Percentiles rank a stretch among this genome's conserved stretches.
These are phyloP conservation scores for Perccottus glenii DNA, from an alignment of 2,113 vertebrate species.

Conservation along the genomic window DNA sequence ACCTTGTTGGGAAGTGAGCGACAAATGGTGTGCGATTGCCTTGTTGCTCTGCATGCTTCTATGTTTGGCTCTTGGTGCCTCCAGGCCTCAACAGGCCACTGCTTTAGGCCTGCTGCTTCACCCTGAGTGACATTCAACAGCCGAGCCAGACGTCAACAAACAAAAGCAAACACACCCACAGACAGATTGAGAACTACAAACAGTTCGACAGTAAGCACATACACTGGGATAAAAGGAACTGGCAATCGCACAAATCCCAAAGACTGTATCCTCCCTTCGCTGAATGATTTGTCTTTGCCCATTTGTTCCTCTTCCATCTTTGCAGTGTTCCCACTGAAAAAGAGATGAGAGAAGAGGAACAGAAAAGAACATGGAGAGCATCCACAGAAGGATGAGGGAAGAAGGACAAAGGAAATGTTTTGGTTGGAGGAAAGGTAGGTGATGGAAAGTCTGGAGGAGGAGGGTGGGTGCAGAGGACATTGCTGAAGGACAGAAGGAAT, in stretches of 20 bases:
- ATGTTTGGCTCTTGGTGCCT: slow-evolving; percentile 47
- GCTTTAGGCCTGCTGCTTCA: slow-evolving; percentile 46
- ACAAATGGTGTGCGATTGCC: slow-evolving; percentile 48
- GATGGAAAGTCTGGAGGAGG: slow-evolving; percentile 5
- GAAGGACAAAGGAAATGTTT: neutral
- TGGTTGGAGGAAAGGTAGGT: neutral
- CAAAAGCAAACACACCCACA: slow-evolving; percentile 35
- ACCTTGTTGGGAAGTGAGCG: slow-evolving; percentile 38
- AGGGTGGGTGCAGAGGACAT: slow-evolving; percentile 13
- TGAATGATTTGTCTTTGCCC: slow-evolving; percentile 15
- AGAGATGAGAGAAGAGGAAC: neutral
- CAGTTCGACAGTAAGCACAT: slow-evolving; percentile 19
- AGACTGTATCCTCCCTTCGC: slow-evolving; percentile 14
- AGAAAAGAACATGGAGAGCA: neutral
- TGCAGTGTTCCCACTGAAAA: slow-evolving; percentile 5
- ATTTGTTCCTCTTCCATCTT: slow-evolving; percentile 5
- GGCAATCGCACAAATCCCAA: slow-evolving; percentile 24
- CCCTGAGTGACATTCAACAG: slow-evolving; percentile 38
- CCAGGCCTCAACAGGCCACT: slow-evolving; percentile 36
- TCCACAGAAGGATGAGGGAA: neutral
- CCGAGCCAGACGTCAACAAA: slow-evolving; percentile 38
- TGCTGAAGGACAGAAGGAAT: slow-evolving; percentile 31
- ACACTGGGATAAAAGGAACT: slow-evolving; percentile 22
- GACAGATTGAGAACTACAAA: slow-evolving; percentile 29
- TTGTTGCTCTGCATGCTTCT: slow-evolving; percentile 54